These are phyloP conservation scores for Morinoia aosen DNA, from an alignment of 2,888 invertebrate genomes.

Conservation along the genomic window DNA sequence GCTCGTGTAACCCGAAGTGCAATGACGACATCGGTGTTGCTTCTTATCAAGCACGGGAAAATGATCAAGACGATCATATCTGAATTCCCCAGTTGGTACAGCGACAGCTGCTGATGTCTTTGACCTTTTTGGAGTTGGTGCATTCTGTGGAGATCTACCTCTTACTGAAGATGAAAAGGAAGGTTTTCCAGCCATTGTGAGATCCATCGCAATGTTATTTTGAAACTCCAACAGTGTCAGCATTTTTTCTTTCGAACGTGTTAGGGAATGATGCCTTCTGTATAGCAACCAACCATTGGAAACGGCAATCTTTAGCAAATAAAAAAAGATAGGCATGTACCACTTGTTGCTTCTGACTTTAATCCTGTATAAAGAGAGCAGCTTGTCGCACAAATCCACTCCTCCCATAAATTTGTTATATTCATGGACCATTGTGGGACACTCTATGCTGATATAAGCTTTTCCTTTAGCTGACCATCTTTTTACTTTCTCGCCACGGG, in stretches of 20 bases:
- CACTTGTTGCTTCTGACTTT: constrained; percentile 42
- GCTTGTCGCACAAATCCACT: constrained; percentile 36
- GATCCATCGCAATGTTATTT: neutral
- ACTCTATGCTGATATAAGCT: constrained; percentile 26
- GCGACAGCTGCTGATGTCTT: neutral
- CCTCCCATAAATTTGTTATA: constrained; percentile 52
- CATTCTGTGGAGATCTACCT: neutral
- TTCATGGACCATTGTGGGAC: constrained; percentile 43
- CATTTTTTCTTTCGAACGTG: neutral
- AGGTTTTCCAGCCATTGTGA: constrained; percentile 4
- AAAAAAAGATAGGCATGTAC: constrained; percentile 44
- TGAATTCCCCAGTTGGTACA: neutral
- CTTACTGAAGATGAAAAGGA: neutral
- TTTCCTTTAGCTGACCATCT: constrained; percentile 28
- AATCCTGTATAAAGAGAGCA: constrained; percentile 7
- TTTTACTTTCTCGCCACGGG: constrained; percentile 24
- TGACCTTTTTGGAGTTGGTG: neutral
- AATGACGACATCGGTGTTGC: neutral
- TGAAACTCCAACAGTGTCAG: neutral
- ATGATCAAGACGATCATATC: constrained; percentile 19
- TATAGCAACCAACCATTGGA: constrained; percentile 39
- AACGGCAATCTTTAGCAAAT: constrained; percentile 18
- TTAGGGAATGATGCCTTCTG: constrained; percentile 7
- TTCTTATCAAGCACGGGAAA: neutral
- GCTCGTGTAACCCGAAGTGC: neutral